Evolutionary conservation across 2,888 invertebrate species (phyloP).

Genomic region (Myopa testacea): DNA sequence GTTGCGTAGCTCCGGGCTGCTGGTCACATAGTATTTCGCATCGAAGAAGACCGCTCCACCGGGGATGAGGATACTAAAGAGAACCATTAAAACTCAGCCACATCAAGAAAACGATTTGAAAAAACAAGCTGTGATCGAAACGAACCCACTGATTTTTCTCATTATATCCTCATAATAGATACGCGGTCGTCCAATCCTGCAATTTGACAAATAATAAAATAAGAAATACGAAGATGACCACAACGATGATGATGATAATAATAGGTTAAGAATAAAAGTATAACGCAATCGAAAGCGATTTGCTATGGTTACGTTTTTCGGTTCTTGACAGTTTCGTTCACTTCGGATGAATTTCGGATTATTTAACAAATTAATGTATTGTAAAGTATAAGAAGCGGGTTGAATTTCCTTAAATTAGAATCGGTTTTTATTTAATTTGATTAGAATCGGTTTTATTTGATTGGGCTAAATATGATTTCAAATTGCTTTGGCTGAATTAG

Average conservation of each 20-base stretch:
- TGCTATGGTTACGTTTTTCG: no score
- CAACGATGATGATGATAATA: slow-evolving; percentile 24
- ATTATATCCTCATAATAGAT: slow-evolving; percentile 74
- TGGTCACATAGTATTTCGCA: slow-evolving; percentile 29
- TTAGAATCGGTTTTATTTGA: no score
- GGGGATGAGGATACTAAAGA: slow-evolving; percentile 79
- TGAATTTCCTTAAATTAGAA: no score
- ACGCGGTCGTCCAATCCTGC: slow-evolving; percentile 73
- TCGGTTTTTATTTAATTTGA: no score
- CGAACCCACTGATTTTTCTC: slow-evolving; percentile 76
- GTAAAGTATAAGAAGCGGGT: no score
- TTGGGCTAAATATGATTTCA: no score
- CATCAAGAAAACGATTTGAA: background rate
- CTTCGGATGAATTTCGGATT: no score
- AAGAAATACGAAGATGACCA: background rate
- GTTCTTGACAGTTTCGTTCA: no score
- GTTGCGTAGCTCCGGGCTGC: slow-evolving; percentile 56
- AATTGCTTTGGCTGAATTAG: no score
- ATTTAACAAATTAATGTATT: no score
- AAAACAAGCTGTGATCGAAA: background rate
- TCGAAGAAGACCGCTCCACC: slow-evolving; percentile 78
- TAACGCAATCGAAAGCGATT: no score
- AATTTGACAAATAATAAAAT: slow-evolving; percentile 53
- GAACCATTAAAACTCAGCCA: background rate
- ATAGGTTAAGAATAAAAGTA: background rate